Base-by-base conservation (phyloP, 2,113 vertebrate genomes). In the Kryptolebias marmoratus region DNA sequence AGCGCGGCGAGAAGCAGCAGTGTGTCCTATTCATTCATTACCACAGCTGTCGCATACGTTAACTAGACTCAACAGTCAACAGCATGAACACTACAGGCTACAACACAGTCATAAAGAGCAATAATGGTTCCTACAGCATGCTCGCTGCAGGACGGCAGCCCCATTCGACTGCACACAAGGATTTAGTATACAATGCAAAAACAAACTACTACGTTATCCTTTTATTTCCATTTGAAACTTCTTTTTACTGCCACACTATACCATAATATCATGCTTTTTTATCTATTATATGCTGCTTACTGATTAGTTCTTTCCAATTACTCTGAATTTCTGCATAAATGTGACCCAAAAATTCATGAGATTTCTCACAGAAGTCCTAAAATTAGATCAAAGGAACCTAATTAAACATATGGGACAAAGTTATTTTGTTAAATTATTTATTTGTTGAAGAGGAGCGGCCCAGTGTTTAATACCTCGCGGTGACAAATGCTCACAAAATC, bases 11-110 rank as follows among this genome's bases (percentile, higher is more conserved):
- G 74, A 57, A 64, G 75, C 66, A 63, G 64, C 64, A 70, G 68
- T 44, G 64, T 50, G 59, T 70, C 52, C 76, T 64, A 75, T 73
- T 77, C 87, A 56, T 73, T 76, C 71, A 57, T 75, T 79, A 85
- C 71, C 80, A 77, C 85, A 62, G 69, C 85, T 62, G 82, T 73
- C 77, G 72, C 81, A 82, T 71, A 71, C 47, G 62, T 62, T 71
- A 77, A 80, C 67, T 68, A 63, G 49, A 57, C 56, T 66, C 83
- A 70, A 68, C 77, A 59, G 77, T 61, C 84, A 45, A 48, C 81
- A 60, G 71, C 64, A 60, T 70, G 60, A 69, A 76, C 69, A 79
- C 77, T 59, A 27, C 5, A 31, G 55, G 62, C 56, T 56, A 32
- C 55, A 65, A 8, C 64, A 63, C 65, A 55, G 62, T 14, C 36